Evolutionary conservation across 2,888 invertebrate species (phyloP), one percentile per base, ranked within the genome.

Genomic region (Hypercompe scribonia): DNA sequence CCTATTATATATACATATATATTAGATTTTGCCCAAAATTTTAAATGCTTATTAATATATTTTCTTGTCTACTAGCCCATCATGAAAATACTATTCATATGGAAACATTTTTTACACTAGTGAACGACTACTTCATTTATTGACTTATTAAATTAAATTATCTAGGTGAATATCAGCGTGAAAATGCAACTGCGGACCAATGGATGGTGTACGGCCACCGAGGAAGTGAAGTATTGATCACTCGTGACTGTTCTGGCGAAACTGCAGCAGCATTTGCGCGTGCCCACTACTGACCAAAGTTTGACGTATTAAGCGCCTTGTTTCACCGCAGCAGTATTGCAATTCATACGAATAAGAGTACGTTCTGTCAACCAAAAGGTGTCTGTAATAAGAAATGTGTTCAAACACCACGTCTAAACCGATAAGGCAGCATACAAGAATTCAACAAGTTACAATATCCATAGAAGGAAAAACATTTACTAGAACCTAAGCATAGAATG

Each of bases 201-300:
- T 88, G 89, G 89, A 75, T 79, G 67, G 63, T 88, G 63, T 87
- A 81, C 71, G 88, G 89, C 28, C 85, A 84, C 67, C 85, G 87
- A 36, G 88, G 89, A 24, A 84, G 78, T 65, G 90, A 89, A 78
- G 77, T 89, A 66, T 75, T 88, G 5, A 65, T 89, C 65, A 87
- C 88, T 78, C 85, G 87, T 0, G 89, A 89, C 71, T 88, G 88
- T 64, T 76, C 73, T 31, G 86, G 86, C 2, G 82, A 82, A 73
- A 84, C 87, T 34, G 82, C 82, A 0, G 89, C 88, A 5, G 86
- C 86, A 28, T 88, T 89, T 74, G 87, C 86, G 24, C 88, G 89
- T 70, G 83, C 84, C 7, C 88, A 89, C n/a, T 88, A 87, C 78
- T 89, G 89, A 89, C 88, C 89, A 3, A 81, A 84, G 15, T 67